Base-by-base conservation (phyloP, 2,797 vertebrate species). In the Pseudopleuronectes americanus region DNA sequence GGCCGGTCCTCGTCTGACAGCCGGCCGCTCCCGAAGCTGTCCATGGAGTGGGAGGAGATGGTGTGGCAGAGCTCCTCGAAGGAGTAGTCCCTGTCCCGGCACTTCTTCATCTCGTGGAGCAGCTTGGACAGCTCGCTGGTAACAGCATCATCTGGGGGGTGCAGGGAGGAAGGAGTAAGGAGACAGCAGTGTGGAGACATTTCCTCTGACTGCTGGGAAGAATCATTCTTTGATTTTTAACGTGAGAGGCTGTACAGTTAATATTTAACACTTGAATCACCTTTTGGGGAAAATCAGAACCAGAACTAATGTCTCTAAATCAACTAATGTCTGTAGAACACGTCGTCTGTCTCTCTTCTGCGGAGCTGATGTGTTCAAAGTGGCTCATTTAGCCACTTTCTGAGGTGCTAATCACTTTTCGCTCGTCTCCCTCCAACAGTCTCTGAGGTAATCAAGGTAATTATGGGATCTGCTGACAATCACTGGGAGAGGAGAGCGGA, bases 21-120 rank as follows among this genome's bases (percentile, higher is more conserved):
- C 71, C 95, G 95, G 6, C 92, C 92, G 28, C 94, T 94, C 90
- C 95, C 94, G 71, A 96, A 94, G 92, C 96, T 97, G 88, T 98
- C 97, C 95, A 97, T 94, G 86, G 95, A 99, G 90, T 95, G 94
- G 57, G 96, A 96, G 85, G 97, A 98, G 86, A 98, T 95, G 74
- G 97, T 97, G 85, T 97, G 96, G 90, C 97, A 98, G 71, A 97
- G 94, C 85, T 99, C 97, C 94, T 99, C 97, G 55, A 99, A 98
- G 71, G 96, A 98, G 87, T 96, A 97, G 85, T 99, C 97, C 77
- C 96, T 96, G 90, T 98, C 97, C 84, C 96, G 95, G 84, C 96
- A 98, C 86, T 96, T 95, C 89, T 98, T 97, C 86, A 99, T 98
- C 94, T 98, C 97, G 73, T 96, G 95, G 87, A 98, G 94, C 77